Percentiles rank a stretch among this genome's conserved stretches.
Conservation (phyloP, 37 sponge, comb jelly and placozoan species). For the Aphrocallistes beatrix region DNA sequence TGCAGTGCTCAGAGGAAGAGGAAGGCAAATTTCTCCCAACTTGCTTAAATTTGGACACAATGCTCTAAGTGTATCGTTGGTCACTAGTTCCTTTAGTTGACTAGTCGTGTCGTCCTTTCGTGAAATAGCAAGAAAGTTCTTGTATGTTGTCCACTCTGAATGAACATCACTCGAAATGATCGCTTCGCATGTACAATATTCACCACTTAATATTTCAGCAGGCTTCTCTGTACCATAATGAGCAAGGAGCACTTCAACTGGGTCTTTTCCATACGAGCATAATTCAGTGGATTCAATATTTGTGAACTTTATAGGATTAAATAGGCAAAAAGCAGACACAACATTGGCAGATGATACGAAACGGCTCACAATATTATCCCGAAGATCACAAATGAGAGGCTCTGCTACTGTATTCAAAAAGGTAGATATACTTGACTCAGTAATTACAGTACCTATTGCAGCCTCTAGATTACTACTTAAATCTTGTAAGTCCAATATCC, state of each 20-base stretch:
- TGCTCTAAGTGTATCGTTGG: not conserved
- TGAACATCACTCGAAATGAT: not conserved
- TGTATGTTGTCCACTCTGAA: not conserved
- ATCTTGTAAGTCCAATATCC: conserved; percentile 43
- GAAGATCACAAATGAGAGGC: not conserved
- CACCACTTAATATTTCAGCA: not conserved
- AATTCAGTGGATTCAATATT: not conserved
- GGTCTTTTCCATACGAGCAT: conserved; percentile 11
- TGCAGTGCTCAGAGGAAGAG: conserved; percentile 10
- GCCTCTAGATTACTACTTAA: conserved; percentile 10
- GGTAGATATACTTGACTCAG: not conserved
- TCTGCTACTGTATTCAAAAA: not conserved
- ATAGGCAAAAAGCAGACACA: not conserved
- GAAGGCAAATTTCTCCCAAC: not conserved
- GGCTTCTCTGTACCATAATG: not conserved
- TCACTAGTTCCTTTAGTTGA: not conserved
- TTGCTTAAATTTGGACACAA: conserved; percentile 3
- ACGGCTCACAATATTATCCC: conserved; percentile 13
- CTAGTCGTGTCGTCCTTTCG: not conserved
- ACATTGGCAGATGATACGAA: not conserved
- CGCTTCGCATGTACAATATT: not conserved
- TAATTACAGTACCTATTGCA: conserved; percentile 26
- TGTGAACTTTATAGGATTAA: not conserved
- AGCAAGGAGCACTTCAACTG: not conserved
- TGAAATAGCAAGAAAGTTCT: not conserved